Evolutionary conservation across 2,797 vertebrate species (phyloP).

Genomic region (Mus spretus): DNA sequence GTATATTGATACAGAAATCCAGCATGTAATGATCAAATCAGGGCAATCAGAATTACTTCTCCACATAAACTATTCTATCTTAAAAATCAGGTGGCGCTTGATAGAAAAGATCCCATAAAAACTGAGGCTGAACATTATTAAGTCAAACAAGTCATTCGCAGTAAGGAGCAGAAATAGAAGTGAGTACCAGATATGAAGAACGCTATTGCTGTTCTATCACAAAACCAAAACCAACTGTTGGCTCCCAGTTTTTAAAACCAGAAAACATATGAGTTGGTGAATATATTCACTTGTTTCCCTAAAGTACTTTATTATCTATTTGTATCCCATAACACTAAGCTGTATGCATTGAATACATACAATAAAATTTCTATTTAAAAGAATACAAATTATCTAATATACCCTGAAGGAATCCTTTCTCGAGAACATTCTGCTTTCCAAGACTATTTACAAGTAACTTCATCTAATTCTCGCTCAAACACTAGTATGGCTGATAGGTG

Average conservation of each 20-base stretch:
- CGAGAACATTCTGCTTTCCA: background rate
- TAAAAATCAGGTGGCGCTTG: background rate
- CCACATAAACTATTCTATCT: background rate
- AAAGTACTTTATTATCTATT: background rate
- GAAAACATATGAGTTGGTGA: background rate
- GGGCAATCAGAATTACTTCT: background rate
- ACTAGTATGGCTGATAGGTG: slow-evolving; percentile 9
- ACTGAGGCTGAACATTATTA: background rate
- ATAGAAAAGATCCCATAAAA: slow-evolving; percentile 34
- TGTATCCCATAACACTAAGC: background rate
- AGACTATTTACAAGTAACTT: slow-evolving; percentile 42
- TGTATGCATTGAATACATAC: background rate
- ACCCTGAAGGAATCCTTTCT: slow-evolving; percentile 43
- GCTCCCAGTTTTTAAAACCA: background rate
- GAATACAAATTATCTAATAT: background rate
- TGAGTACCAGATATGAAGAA: background rate
- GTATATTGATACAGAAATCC: background rate
- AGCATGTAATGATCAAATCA: background rate
- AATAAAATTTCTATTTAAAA: background rate
- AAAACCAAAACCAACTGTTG: background rate
- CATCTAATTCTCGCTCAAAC: slow-evolving; percentile 49
- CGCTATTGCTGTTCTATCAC: background rate
- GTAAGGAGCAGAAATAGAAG: background rate
- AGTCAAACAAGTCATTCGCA: background rate
- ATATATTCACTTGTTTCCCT: background rate